Percentiles rank a stretch among this genome's conserved stretches.
Conservation (phyloP, 2,888 invertebrate species). For the Oligia latruncula region DNA sequence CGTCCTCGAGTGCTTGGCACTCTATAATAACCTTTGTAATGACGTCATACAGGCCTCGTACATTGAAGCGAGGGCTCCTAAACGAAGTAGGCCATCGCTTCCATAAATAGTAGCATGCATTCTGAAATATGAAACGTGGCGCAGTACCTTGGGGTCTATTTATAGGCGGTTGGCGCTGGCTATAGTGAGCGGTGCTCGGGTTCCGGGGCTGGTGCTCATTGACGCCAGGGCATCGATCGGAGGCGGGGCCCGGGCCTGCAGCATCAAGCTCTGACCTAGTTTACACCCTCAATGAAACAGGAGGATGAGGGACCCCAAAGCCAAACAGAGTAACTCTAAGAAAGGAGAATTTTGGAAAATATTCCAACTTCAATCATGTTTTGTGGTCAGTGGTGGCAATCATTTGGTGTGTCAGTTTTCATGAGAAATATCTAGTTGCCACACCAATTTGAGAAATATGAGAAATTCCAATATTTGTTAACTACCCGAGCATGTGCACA, state of each 20-base stretch:
- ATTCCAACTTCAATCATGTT: background rate
- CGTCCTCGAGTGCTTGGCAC: conserved; percentile 18
- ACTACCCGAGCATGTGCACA: background rate
- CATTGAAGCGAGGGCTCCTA: conserved; percentile 31
- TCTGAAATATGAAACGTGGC: conserved; percentile 54
- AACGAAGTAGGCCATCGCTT: conserved; percentile 51
- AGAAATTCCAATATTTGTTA: conserved; percentile 12
- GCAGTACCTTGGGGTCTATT: conserved; percentile 78
- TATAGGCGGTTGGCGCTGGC: conserved; percentile 70
- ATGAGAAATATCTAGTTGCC: conserved; percentile 8
- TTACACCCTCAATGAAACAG: conserved; percentile 84
- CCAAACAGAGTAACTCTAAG: conserved; percentile 36
- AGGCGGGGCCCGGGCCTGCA: conserved; percentile 78
- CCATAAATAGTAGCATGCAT: conserved; percentile 48
- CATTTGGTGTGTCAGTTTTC: background rate
- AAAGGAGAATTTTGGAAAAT: conserved; percentile 7
- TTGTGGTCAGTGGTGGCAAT: background rate
- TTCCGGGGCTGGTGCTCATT: conserved; percentile 78
- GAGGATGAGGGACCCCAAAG: conserved; percentile 65
- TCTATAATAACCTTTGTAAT: conserved; percentile 37
- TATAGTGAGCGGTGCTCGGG: conserved; percentile 69
- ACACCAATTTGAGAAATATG: background rate
- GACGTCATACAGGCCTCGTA: conserved; percentile 33
- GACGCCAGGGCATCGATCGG: conserved; percentile 85
- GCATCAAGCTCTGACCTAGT: conserved; percentile 83